Evolutionary conservation across 2,888 invertebrate genomes (phyloP), one percentile per base, ranked within the genome.

Genomic region (Blastobasis adustella): DNA sequence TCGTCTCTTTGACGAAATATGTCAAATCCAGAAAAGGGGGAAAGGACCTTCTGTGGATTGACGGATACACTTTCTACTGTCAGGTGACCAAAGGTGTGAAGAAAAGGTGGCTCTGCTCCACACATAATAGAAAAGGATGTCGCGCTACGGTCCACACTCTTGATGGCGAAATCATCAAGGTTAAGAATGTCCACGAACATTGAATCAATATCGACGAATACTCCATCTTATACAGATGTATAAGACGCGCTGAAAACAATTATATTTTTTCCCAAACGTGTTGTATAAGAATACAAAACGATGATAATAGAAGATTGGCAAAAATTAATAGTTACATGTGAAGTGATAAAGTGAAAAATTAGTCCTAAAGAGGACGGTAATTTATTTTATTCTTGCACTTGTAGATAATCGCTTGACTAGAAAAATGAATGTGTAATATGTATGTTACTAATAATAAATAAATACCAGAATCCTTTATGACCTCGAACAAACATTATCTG

Each of bases 31-130:
- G 23, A 23, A 23, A 53, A 5, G 59, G 62, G 10, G 73, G 74
- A 0, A 68, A 55, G 37, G 51, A 48, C 0, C 55, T 70, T 5
- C 49, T 72, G 2, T 55, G 53, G 10, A 46, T 69, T 5, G 63
- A 50, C 5, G 65, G 62, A 1, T 72, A 60, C 47, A 73, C 61
- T 2, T 75, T 68, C 53, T 67, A 62, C 37, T 52, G 56, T 10
- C 61, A 71, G 46, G 50, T 48, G 8, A 47, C 47, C 0, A 50
- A 51, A 5, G 65, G 65, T 8, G 23, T 10, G 5, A 69, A 60
- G 54, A 59, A 52, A 0, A 60, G 69, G 58, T 73, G 74, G 75
- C 57, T 63, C 4, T 64, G 64, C 49, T 64, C 63, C 6, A 55
- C 57, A 4, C 49, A 49, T 10, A 9, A 10, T 10, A 6, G 42